Evolutionary conservation across 1,140 invertebrate species (phyloP).

Genomic region (Coenobita brevimanus): DNA sequence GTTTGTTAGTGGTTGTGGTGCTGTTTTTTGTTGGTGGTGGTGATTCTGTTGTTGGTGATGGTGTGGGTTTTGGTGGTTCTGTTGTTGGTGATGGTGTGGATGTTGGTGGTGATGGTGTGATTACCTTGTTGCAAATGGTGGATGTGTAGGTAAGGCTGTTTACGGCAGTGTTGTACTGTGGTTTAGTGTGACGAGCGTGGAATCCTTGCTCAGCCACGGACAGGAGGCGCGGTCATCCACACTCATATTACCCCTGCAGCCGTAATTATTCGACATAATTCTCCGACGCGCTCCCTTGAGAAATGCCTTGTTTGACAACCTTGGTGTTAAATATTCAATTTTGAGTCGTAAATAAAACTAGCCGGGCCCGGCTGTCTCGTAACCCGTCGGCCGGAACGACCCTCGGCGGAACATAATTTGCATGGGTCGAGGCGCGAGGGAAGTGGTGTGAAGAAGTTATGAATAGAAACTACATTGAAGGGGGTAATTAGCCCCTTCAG

Average conservation of each 20-base stretch:
- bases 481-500: conserved; percentile 17
- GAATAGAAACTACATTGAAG: conserved; percentile 31
- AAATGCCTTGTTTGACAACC: conserved; percentile 66
- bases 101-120: no score
- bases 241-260: conserved; percentile 31
- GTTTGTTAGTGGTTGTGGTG: no score
- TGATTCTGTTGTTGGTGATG: no score
- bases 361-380: conserved; percentile 50
- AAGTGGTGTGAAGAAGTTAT: conserved; percentile 15
- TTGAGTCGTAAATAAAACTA: conserved; percentile 57
- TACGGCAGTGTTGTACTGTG: conserved; percentile 10
- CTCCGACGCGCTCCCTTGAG: conserved; percentile 62
- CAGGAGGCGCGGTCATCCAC: conserved; percentile 21
- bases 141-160: no score
- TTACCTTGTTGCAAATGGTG: no score
- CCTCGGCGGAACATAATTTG: conserved; percentile 36
- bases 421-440: conserved; percentile 34
- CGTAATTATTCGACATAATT: conserved; percentile 65
- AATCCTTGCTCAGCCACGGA: conserved; percentile 36
- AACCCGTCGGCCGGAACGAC: conserved; percentile 53
- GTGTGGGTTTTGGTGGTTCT: no score
- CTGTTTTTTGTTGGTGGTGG: no score
- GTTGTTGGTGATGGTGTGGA: no score
- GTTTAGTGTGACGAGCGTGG: conserved; percentile 18
- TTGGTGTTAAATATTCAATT: conserved; percentile 64